Evolutionary conservation across 2,888 invertebrate species (phyloP).

Genomic region (Spodoptera exigua): DNA sequence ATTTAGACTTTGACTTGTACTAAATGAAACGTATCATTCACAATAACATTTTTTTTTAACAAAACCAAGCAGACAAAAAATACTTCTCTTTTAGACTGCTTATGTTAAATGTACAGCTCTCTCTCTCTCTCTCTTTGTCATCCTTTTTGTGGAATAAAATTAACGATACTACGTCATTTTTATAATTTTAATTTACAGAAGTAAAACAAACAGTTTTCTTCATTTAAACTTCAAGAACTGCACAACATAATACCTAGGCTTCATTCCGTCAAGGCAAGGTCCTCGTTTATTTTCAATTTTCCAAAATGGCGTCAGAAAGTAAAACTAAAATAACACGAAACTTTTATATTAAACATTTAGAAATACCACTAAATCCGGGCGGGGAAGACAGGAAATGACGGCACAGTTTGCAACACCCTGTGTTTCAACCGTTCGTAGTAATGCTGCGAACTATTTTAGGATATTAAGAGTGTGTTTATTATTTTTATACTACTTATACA

Average conservation of each 20-base stretch:
- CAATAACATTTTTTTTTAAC: too few species aligned
- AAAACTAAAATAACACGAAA: conserved; percentile 34
- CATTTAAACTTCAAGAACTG: conserved; percentile 27
- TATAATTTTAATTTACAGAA: too few species aligned
- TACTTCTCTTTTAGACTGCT: too few species aligned
- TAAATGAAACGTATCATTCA: too few species aligned
- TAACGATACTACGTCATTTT: too few species aligned
- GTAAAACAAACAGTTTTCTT: conserved; percentile 18
- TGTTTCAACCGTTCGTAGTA: background rate
- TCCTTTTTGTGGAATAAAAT: too few species aligned
- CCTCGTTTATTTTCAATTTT: conserved; percentile 43
- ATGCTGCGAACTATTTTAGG: background rate
- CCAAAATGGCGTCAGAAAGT: conserved; percentile 24
- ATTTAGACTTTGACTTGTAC: too few species aligned
- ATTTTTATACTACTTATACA: too few species aligned
- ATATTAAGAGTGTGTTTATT: background rate
- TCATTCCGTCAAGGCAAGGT: conserved; percentile 36
- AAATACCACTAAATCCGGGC: conserved; percentile 23
- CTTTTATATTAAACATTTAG: conserved; percentile 44
- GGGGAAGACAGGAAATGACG: background rate
- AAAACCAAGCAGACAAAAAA: too few species aligned
- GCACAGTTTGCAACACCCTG: background rate
- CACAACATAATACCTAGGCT: conserved; percentile 34
- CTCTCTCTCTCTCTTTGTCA: too few species aligned
- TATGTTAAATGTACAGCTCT: too few species aligned